Evolutionary conservation across 2,113 vertebrate genomes (phyloP), one percentile per base, ranked within the genome.

Genomic region (Cryptotis parvus): DNA sequence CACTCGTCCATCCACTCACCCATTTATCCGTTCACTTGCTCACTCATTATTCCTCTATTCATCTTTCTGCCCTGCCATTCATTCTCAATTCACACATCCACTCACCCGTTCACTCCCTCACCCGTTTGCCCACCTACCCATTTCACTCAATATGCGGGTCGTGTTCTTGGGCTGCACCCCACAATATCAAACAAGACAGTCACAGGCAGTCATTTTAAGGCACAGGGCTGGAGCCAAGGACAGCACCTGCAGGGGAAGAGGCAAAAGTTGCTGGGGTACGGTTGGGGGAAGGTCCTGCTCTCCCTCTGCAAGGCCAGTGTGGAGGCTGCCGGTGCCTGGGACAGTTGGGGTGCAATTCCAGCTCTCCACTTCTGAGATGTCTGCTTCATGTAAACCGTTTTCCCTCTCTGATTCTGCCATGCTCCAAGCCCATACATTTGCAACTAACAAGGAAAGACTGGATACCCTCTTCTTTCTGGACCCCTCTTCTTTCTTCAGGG

Each of bases 281-380:
- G 11, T 16, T 0, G 31, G 24, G 8, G 27, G n/a, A n/a, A n/a
- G 16, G 1, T 3, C 61, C 20, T 0, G 12, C 16, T 16, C 45
- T 14, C 8, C 1, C 16, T 61, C 27, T 3, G 18, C 1, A 18
- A 85, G 37, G 15, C 73, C 68, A 52, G 8, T 33, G 45, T 37
- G 43, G 45, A 41, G 87, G 52, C 33, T 76, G 12, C 55, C 26
- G 5, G 33, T n/a, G 3, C 29, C 0, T 14, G 4, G 9, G n/a
- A 68, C 20, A n/a, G 55, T 20, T 92, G 94, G 26, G 29, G 24
- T 69, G 58, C n/a, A 69, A 16, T n/a, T 39, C 14, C 65, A 66
- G n/a, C 11, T 65, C 45, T 58, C 18, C 78, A 15, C 16, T 58
- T 55, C 82, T 43, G 52, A 22, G 24, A 65, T 82, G 85, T 81